Percentiles rank a stretch among this genome's conserved stretches.
phyloP scores from a whole-genome alignment of 2,797 vertebrate genomes.

The Erpetoichthys calabaricus region DNA sequence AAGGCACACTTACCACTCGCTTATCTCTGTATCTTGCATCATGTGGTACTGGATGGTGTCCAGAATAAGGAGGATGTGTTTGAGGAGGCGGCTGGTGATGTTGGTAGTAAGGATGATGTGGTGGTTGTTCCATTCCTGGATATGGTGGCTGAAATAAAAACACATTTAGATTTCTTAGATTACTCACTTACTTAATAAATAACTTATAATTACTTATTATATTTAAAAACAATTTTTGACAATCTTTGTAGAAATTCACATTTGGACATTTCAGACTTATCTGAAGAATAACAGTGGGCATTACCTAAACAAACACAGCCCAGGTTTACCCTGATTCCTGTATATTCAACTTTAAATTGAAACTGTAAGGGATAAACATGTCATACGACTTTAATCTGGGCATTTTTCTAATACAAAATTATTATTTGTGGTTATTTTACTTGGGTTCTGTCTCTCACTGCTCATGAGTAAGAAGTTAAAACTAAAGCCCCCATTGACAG shows the following conservation, averaged over 20 bases:
- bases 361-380: no score
- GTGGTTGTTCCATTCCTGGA: conserved; percentile 78
- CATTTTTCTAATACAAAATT: no score
- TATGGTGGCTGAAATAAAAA: conserved; percentile 63
- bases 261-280: background rate
- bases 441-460: no score
- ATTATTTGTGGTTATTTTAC: no score
- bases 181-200: background rate
- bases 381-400: no score
- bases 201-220: no score
- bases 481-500: no score
- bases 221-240: background rate
- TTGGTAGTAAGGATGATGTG: conserved; percentile 79
- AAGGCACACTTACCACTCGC: conserved; percentile 60
- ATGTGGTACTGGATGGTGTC: conserved; percentile 72
- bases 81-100: conserved; percentile 84
- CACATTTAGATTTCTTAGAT: background rate
- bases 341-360: no score
- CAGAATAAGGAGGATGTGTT: conserved; percentile 78
- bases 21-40: conserved; percentile 91
- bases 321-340: no score
- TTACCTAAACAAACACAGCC: no score
- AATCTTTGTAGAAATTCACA: background rate
- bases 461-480: no score
- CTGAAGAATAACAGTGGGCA: no score